These are phyloP conservation scores for Pollimyrus isidori DNA, from an alignment of 2,113 vertebrate species.

Conservation along the genomic window DNA sequence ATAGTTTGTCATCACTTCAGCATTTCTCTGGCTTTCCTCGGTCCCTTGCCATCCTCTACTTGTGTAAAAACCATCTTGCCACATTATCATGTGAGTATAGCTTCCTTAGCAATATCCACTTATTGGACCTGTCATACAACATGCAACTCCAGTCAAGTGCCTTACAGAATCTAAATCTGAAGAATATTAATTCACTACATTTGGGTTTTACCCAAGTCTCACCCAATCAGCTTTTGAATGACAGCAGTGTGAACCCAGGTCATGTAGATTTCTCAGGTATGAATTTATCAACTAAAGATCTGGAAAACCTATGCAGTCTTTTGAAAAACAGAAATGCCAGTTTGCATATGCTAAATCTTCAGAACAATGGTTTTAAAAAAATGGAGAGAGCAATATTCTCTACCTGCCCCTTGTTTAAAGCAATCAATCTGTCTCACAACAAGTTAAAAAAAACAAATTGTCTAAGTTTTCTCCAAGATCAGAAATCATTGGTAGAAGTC, in stretches of 20 bases:
- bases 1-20: constrained; percentile 48
- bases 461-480: constrained; percentile 28
- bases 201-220: constrained; percentile 51
- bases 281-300: constrained; percentile 18
- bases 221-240: constrained; percentile 43
- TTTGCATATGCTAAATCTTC: constrained; percentile 37
- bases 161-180: constrained; percentile 50
- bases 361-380: constrained; percentile 17
- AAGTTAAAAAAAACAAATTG: constrained; percentile 31
- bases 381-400: background rate
- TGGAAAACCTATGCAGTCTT: constrained; percentile 38
- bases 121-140: constrained; percentile 65
- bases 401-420: constrained; percentile 41
- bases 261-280: constrained; percentile 62
- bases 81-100: constrained; percentile 37
- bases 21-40: constrained; percentile 44
- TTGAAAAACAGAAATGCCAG: constrained; percentile 28
- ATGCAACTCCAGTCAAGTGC: background rate
- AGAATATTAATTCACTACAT: constrained; percentile 36
- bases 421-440: constrained; percentile 61
- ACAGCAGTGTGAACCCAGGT: constrained; percentile 39
- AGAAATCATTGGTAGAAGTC: constrained; percentile 24
- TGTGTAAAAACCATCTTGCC: constrained; percentile 55
- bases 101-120: constrained; percentile 39
- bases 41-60: constrained; percentile 41